Base-by-base conservation (phyloP, 2,888 invertebrate species). In the Synanthedon myopaeformis region DNA sequence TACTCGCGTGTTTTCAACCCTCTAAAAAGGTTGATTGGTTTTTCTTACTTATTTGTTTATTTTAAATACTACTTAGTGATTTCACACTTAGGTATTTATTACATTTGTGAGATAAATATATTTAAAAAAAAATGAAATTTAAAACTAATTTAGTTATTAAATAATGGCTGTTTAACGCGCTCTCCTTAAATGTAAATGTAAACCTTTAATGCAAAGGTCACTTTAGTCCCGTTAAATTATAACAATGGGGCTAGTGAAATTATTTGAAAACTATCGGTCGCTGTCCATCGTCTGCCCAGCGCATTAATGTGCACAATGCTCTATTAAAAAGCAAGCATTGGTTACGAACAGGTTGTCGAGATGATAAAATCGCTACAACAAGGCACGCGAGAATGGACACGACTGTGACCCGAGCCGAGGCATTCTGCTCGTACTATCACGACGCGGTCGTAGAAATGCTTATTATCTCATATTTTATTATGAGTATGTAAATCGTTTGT, bases 341-440 rank as follows among this genome's bases (percentile, higher is more conserved):
- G 63, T 58, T 64, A 65, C 65, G 67, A 66, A 69, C 66, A 66
- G 62, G 59, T 62, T 72, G 68, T 67, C 66, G 66, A 59, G 60
- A 52, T 64, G 74, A 76, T 76, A 74, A 71, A 65, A 76, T 76
- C 75, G 41, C 28, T 51, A 61, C 65, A 63, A 59, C 70, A 70
- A 69, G 66, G 65, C 63, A 61, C 59, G 61, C 50, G 54, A 57
- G 54, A 60, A 61, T 66, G 70, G 67, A 69, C 72, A 72, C 72
- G 66, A 72, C 56, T 57, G 28, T 56, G 59, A 56, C 74, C 61
- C 63, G 58, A 55, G 68, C 55, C 59, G 62, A 52, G 67, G 65
- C 67, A 55, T 53, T 66, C 35, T 69, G 72, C 69, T 67, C 72
- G 65, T 62, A 56, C 67, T 67, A 70, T 71, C 74, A 70, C 72